Evolutionary conservation across 1,140 invertebrate species (phyloP).

Genomic region (Holotrichia oblita): DNA sequence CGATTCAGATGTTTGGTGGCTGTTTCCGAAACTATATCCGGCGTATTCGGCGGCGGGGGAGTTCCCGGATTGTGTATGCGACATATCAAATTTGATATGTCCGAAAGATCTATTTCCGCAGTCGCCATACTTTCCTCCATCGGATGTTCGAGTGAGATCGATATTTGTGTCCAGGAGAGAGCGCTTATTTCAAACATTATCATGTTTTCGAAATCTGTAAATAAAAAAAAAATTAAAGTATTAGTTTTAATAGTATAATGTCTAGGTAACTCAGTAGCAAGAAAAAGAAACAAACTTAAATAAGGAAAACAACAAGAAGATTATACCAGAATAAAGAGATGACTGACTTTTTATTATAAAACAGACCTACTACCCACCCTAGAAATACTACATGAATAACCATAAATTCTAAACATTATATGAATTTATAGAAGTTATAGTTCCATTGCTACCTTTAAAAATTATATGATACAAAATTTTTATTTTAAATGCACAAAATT

Average conservation of each 20-base stretch:
- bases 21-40: conserved; percentile 76
- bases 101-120: conserved; percentile 87
- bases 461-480: too few relatives aligned
- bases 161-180: conserved; percentile 87
- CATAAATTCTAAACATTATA: too few relatives aligned
- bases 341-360: too few relatives aligned
- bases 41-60: conserved; percentile 62
- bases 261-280: too few relatives aligned
- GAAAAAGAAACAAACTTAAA: too few relatives aligned
- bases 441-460: too few relatives aligned
- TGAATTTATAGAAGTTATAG: too few relatives aligned
- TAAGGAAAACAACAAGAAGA: too few relatives aligned
- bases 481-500: too few relatives aligned
- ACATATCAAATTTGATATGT: conserved; percentile 78
- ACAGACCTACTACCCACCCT: too few relatives aligned
- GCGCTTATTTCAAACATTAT: conserved; percentile 93
- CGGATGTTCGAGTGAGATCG: conserved; percentile 92
- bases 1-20: conserved; percentile 88
- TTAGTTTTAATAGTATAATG: background rate
- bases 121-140: conserved; percentile 92
- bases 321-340: too few relatives aligned
- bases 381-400: too few relatives aligned
- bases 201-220: conserved; percentile 76
- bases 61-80: conserved; percentile 63
- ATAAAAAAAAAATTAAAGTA: conserved; percentile 44